Evolutionary conservation across 2,888 invertebrate species (phyloP).

Genomic region (Apotomis betuletana): DNA sequence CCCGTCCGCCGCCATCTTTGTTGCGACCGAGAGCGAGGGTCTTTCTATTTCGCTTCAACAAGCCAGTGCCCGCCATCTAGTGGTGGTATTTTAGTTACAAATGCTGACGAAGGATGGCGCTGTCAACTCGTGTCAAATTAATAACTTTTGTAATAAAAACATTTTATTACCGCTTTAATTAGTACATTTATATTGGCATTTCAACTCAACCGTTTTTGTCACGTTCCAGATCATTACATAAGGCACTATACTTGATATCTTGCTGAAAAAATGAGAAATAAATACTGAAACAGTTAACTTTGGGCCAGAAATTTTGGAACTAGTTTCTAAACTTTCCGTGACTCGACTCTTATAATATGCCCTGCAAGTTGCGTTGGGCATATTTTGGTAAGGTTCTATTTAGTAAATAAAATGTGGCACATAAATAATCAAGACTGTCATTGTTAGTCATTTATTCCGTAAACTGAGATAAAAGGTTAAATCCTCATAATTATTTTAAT

Average conservation of each 20-base stretch:
- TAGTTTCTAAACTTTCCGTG: slow-evolving; percentile 4
- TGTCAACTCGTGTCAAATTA: slow-evolving; percentile 8
- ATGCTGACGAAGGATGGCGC: slow-evolving; percentile 47
- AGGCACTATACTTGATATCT: background rate
- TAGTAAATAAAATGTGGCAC: background rate
- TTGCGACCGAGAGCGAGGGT: slow-evolving; percentile 64
- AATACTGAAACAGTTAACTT: background rate
- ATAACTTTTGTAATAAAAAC: slow-evolving; percentile 8
- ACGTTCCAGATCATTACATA: background rate
- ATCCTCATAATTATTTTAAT: slow-evolving; percentile 25
- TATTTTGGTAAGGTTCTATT: background rate
- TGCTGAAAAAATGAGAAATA: background rate
- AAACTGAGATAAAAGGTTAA: slow-evolving; percentile 31
- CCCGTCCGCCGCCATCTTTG: slow-evolving; percentile 80
- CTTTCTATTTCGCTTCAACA: slow-evolving; percentile 58
- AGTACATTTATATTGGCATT: background rate
- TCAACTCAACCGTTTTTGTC: background rate
- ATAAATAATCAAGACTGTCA: slow-evolving; percentile 25
- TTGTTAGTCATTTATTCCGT: slow-evolving; percentile 44
- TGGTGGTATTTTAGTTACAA: background rate
- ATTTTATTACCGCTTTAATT: background rate
- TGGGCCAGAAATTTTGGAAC: background rate
- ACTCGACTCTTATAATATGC: background rate
- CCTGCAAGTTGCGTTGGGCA: too few species aligned
- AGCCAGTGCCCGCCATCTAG: slow-evolving; percentile 61